phyloP scores from a whole-genome alignment of 2,888 invertebrate species.

The Pachycephus smyrnensis region DNA sequence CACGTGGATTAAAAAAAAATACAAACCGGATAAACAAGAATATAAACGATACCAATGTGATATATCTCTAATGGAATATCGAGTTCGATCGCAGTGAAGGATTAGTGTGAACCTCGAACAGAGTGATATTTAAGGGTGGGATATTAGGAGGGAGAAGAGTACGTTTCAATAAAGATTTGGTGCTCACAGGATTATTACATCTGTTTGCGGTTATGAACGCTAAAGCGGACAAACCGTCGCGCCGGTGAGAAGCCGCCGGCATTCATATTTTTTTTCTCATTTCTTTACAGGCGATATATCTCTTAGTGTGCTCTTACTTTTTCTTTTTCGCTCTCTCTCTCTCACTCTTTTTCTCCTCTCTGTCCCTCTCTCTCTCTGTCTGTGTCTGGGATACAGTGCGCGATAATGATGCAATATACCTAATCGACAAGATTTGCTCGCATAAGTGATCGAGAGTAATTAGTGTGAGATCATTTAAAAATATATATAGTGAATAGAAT shows the following conservation, averaged over 20 bases:
- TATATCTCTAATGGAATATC: not conserved
- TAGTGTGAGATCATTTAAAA: not conserved
- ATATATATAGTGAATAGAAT: not conserved
- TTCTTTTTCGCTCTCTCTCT: not conserved
- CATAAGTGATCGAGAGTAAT: not conserved
- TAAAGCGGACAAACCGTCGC: not conserved
- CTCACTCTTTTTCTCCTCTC: not conserved
- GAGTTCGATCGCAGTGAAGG: not conserved
- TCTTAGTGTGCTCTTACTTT: not conserved
- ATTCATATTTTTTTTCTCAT: not conserved
- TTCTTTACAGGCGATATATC: not conserved
- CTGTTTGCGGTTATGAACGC: not conserved
- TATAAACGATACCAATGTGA: not conserved
- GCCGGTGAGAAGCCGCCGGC: not conserved
- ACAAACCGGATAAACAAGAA: not conserved
- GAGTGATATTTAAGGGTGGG: not conserved
- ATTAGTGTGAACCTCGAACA: not conserved
- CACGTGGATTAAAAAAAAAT: not conserved
- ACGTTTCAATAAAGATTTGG: not conserved
- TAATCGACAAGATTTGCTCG: not conserved
- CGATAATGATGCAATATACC: not conserved
- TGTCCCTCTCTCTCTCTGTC: not conserved
- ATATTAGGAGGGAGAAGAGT: not conserved
- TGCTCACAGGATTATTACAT: not conserved
- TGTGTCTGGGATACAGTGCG: not conserved